Percentiles rank a stretch among this genome's conserved stretches.
These are phyloP conservation scores for Tipula vernalis DNA, from an alignment of 2,888 invertebrate species.

Conservation along the genomic window DNA sequence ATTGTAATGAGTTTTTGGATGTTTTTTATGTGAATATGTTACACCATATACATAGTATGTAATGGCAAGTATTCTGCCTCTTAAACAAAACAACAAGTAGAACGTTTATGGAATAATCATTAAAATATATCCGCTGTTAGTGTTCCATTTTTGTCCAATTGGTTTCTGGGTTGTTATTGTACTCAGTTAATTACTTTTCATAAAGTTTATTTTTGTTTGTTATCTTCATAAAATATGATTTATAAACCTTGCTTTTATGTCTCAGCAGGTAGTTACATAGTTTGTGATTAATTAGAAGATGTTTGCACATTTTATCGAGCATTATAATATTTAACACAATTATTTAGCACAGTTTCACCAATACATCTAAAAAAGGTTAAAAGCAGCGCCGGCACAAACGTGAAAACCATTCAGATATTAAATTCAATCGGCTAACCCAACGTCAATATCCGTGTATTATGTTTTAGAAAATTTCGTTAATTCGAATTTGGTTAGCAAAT, in stretches of 20 bases:
- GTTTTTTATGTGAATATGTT: background rate
- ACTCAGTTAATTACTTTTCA: background rate
- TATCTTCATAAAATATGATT: background rate
- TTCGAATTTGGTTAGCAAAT: too few relatives aligned
- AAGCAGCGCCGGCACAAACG: too few relatives aligned
- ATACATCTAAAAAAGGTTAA: too few relatives aligned
- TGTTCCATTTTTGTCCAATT: background rate
- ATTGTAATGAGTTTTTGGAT: background rate
- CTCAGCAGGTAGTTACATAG: background rate
- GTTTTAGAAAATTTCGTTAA: too few relatives aligned
- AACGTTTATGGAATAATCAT: background rate
- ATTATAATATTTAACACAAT: too few relatives aligned
- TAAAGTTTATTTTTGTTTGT: background rate
- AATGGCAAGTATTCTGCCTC: background rate
- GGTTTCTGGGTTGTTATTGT: background rate
- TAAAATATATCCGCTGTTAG: background rate
- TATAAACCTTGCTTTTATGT: background rate
- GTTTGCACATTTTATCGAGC: too few relatives aligned
- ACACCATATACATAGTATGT: background rate
- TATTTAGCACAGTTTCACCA: too few relatives aligned
- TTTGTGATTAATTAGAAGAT: too few relatives aligned
- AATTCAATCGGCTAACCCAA: too few relatives aligned
- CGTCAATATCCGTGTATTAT: too few relatives aligned
- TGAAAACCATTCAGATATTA: too few relatives aligned
- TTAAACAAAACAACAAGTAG: too few relatives aligned